Base-by-base conservation (phyloP, 2,888 invertebrate genomes). In the Pandemis heparana region DNA sequence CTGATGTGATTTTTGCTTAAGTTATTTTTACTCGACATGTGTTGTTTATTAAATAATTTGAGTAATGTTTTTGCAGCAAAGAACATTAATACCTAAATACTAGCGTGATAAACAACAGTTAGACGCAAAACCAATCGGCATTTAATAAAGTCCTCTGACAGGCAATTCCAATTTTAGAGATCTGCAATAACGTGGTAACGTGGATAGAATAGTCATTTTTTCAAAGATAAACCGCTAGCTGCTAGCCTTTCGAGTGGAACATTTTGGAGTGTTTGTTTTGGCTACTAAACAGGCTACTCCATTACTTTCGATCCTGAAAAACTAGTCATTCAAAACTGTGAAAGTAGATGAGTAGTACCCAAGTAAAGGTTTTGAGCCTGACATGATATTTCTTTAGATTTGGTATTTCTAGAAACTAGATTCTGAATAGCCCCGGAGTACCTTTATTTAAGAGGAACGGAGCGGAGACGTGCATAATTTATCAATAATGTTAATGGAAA, bases 141-240 rank as follows among this genome's bases (percentile, higher is more conserved):
- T 74, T 74, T 74, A 64, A 74, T 74, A 65, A 69, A 74, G 64
- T 70, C 38, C 51, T 64, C 70, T 43, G 70, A 65, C 65, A 60
- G 61, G 60, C 74, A 61, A 74, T 74, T 70, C 65, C 74, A 18
- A 70, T 65, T 64, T 73, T 43, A 70, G 65, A 68, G 74, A 63
- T 61, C 53, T 10, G 41, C 5, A 5, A 38, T 12, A 43, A 51
- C 18, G 5, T 32, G 23, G 18, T 7, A 38, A 4, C 10, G 8
- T 9, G 32, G 38, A 9, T 53, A 16, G 8, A 53, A 66, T n/a
- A 7, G 10, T 12, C 16, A 51, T 16, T 51, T 23, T 43, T 43
- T n/a, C 32, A 32, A 59, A 12, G 16, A 38, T 23, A 23, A 18
- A 56, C 9, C 4, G 3, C 1, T 32, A 12, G 12, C 12, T 5